A percentile compares a stretch with the other conserved stretches of the same genome.
phyloP scores from a whole-genome alignment of 2,888 invertebrate genomes.

The Drosophila aldrichi region DNA sequence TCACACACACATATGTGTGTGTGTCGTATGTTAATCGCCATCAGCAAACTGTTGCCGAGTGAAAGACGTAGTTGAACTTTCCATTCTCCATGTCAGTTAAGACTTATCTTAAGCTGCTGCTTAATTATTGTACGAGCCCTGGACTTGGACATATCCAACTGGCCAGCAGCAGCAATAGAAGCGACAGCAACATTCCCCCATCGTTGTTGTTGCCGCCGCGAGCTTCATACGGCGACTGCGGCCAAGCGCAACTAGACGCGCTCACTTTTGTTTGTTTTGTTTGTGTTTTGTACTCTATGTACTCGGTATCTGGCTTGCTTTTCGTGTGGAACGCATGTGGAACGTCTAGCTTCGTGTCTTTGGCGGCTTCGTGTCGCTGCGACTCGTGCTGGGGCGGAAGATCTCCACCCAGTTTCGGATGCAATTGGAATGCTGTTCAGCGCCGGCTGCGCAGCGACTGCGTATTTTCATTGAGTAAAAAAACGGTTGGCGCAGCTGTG shows the following conservation, averaged over 20 bases:
- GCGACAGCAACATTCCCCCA: neutral
- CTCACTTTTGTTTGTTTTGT: slow-evolving; percentile 68
- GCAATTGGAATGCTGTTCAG: slow-evolving; percentile 78
- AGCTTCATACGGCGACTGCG: slow-evolving; percentile 62
- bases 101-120: slow-evolving; percentile 65
- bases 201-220: slow-evolving; percentile 43
- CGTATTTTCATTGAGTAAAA: slow-evolving; percentile 81
- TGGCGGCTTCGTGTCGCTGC: slow-evolving; percentile 26
- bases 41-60: slow-evolving; percentile 54
- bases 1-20: neutral
- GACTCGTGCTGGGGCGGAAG: slow-evolving; percentile 77
- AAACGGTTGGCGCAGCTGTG: slow-evolving; percentile 51
- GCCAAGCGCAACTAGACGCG: slow-evolving; percentile 39
- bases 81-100: slow-evolving; percentile 68
- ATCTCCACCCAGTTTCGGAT: slow-evolving; percentile 85
- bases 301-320: neutral
- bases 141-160: slow-evolving; percentile 45
- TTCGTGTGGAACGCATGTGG: slow-evolving; percentile 65
- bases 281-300: slow-evolving; percentile 3
- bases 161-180: slow-evolving; percentile 18
- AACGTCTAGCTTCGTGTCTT: slow-evolving; percentile 46
- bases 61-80: slow-evolving; percentile 75
- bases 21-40: slow-evolving; percentile 70
- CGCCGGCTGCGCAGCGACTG: slow-evolving; percentile 45
- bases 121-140: slow-evolving; percentile 56